phyloP scores from a whole-genome alignment of 2,888 invertebrate species.

The Odontocolon sp. region DNA sequence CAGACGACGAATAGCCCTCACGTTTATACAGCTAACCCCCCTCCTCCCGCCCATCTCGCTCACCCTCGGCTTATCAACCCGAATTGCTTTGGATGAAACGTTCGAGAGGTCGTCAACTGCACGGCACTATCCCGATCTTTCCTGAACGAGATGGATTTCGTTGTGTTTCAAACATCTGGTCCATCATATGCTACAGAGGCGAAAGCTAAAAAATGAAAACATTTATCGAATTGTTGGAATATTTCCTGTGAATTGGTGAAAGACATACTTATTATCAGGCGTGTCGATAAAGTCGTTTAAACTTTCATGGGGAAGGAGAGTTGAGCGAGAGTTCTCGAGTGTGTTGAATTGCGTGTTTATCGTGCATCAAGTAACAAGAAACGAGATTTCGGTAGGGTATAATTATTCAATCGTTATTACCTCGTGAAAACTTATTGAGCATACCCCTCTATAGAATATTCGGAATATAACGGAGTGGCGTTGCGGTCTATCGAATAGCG shows the following conservation, averaged over 20 bases:
- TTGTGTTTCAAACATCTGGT: neutral
- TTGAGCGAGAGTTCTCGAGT: neutral
- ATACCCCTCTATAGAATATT: neutral
- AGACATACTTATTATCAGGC: constrained; percentile 6
- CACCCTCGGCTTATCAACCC: too few species aligned
- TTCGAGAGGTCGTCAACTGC: neutral
- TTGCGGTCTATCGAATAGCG: neutral
- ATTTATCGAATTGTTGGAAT: constrained; percentile 22
- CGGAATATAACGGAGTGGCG: neutral
- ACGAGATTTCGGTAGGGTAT: constrained; percentile 23
- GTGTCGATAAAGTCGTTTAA: constrained; percentile 37
- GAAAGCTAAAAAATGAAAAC: neutral
- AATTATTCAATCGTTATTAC: constrained; percentile 52
- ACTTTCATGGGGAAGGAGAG: neutral
- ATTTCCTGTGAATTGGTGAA: neutral
- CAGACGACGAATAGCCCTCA: too few species aligned
- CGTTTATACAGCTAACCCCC: too few species aligned
- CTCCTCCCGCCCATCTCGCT: too few species aligned
- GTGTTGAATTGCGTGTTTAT: constrained; percentile 32
- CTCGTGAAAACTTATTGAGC: constrained; percentile 35
- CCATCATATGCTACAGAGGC: neutral
- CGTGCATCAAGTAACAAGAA: constrained; percentile 12
- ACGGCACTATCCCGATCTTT: neutral
- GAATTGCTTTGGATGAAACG: too few species aligned
- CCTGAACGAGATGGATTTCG: neutral